Evolutionary conservation across 2,888 invertebrate species (phyloP).

Genomic region (Entomobrya multifasciata): DNA sequence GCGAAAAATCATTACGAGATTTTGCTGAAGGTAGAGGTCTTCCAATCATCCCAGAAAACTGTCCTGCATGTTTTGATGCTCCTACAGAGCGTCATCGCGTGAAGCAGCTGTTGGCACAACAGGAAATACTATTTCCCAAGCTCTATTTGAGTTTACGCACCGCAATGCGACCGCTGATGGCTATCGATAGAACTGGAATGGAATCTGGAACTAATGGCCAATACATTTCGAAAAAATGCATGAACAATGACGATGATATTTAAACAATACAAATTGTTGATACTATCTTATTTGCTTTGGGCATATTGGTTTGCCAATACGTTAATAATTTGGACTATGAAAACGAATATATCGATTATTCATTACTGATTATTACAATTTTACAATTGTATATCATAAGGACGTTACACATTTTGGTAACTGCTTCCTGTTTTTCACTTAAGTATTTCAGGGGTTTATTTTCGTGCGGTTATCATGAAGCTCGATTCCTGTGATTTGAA

Average conservation of each 20-base stretch:
- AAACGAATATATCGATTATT: neutral
- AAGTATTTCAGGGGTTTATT: constrained; percentile 35
- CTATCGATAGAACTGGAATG: constrained; percentile 80
- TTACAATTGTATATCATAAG: neutral
- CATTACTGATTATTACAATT: neutral
- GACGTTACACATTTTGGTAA: constrained; percentile 57
- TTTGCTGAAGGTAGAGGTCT: constrained; percentile 89
- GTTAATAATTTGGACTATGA: neutral
- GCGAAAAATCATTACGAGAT: constrained; percentile 88
- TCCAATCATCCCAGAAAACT: constrained; percentile 87
- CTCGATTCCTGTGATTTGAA: constrained; percentile 48
- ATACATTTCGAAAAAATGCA: constrained; percentile 22
- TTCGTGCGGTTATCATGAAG: constrained; percentile 33
- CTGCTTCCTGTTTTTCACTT: constrained; percentile 32
- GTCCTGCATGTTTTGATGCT: constrained; percentile 83
- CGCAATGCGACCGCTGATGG: constrained; percentile 89
- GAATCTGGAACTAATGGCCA: constrained; percentile 68
- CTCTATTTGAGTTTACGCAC: constrained; percentile 88
- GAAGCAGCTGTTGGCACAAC: constrained; percentile 87
- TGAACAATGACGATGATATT: constrained; percentile 61
- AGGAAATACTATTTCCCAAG: constrained; percentile 89
- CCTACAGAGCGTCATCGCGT: constrained; percentile 85
- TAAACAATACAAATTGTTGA: neutral
- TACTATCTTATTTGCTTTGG: too few relatives aligned
- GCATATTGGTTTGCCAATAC: neutral